A percentile compares a stretch with the other conserved stretches of the same genome.
phyloP scores from a whole-genome alignment of 2,888 invertebrate species.

The Thera obeliscata region DNA sequence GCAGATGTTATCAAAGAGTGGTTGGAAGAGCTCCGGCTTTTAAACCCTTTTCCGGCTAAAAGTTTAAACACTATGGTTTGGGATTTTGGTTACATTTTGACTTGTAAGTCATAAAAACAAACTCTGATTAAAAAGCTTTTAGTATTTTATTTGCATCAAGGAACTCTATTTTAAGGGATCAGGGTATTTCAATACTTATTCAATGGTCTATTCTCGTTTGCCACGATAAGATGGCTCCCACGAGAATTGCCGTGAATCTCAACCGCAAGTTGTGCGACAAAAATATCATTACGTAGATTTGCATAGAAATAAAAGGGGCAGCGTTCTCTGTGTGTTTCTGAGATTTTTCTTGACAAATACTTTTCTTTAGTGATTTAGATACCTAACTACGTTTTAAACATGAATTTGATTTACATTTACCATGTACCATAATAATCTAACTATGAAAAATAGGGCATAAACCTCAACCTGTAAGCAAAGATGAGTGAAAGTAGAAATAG shows the following conservation, averaged over 20 bases:
- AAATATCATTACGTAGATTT: slow-evolving; percentile 83
- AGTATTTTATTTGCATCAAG: background rate
- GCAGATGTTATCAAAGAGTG: slow-evolving; percentile 3
- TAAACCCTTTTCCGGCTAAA: background rate
- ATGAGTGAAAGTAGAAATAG: too few species aligned
- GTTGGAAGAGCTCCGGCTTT: slow-evolving; percentile 1
- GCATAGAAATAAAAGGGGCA: slow-evolving; percentile 73
- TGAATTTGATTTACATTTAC: too few species aligned
- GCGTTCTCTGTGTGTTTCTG: slow-evolving; percentile 37
- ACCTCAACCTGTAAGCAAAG: too few species aligned
- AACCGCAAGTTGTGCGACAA: slow-evolving; percentile 73
- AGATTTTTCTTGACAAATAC: slow-evolving; percentile 12
- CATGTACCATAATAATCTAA: too few species aligned
- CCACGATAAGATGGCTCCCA: slow-evolving; percentile 43
- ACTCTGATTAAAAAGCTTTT: background rate
- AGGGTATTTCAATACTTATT: slow-evolving; percentile 59
- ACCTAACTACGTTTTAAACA: too few species aligned
- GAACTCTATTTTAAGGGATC: slow-evolving; percentile 34
- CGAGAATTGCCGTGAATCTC: slow-evolving; percentile 67
- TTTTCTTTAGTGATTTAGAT: too few species aligned
- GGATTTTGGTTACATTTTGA: background rate
- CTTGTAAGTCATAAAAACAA: too few species aligned
- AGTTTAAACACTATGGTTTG: background rate
- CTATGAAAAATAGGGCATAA: too few species aligned
- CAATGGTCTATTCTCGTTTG: slow-evolving; percentile 46